Base-by-base conservation (phyloP, 1,140 invertebrate species). In the Drosophila sulfurigaster region DNA sequence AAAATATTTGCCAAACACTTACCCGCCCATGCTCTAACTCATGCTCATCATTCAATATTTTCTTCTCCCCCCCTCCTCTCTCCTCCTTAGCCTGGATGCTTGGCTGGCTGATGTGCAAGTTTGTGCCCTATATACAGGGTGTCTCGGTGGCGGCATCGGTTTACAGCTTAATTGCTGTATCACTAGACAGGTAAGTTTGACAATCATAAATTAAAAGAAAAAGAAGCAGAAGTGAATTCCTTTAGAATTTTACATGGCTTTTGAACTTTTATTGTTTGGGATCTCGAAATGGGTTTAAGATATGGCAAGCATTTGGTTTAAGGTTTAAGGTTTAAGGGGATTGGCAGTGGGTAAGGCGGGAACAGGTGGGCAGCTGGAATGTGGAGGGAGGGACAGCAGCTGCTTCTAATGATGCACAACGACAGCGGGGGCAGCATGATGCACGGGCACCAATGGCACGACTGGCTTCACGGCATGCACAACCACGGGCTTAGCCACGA, bases 61-160 rank as follows among this genome's bases (percentile, higher is more conserved):
- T 4, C n/a, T 70, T 71, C 74, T 88, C 7, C 45, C 54, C 45
- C 38, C 28, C n/a, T 38, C 16, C 3, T 10, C 46, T 20, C 16
- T 20, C 46, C 16, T 16, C 46, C 16, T 0, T 15, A 98, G 98
- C 97, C 67, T 99, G 98, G 98, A 95, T 98, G 75, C 95, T 98
- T 56, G 98, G 98, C 59, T 96, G 96, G 95, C 95, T 96, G 93
- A 97, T 98, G 96, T 99, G 98, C 94, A 98, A 98, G 94, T 97
- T 96, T 1, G 97, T 98, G 20, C 97, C 98, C 1, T 99, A 98
- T 93, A 96, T 99, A 75, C 98, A 99, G 93, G 98, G 98, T 51
- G 96, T 99, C 16, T 98, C 98, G 0, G 98, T 99, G 0, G 97
- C 97, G 51, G 97, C 98, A 15, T 99, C 98, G 1, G 97, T 98